These are phyloP conservation scores for Adelognathus sp. DNA, from an alignment of 2,888 invertebrate genomes.

Conservation along the genomic window DNA sequence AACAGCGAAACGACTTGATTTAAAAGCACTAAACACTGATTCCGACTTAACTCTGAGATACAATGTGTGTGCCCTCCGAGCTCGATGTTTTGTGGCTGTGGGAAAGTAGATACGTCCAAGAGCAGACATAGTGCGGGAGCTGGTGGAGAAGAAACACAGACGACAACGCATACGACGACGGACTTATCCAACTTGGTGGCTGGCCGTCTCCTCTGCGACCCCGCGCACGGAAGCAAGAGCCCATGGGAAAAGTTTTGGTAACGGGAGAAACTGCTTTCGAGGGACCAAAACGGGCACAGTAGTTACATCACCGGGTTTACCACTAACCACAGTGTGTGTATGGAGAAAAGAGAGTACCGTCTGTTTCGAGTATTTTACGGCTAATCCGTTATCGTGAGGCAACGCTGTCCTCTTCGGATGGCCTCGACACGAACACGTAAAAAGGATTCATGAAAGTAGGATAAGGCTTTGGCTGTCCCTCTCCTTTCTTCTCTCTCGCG, in stretches of 20 bases:
- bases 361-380: conserved; percentile 56
- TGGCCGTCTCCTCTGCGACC: conserved; percentile 23
- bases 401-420: background rate
- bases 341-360: conserved; percentile 8
- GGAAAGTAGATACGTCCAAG: conserved; percentile 29
- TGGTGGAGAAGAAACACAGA: background rate
- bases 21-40: conserved; percentile 77
- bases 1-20: conserved; percentile 66
- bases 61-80: conserved; percentile 55
- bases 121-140: background rate
- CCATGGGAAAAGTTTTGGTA: conserved; percentile 44
- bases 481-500: too few species aligned
- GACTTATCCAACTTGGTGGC: conserved; percentile 50
- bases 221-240: conserved; percentile 13
- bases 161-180: conserved; percentile 4
- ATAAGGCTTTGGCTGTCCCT: too few species aligned
- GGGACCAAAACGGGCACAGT: background rate
- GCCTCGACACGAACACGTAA: background rate
- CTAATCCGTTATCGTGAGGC: conserved; percentile 41
- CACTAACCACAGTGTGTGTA: background rate
- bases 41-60: conserved; percentile 75
- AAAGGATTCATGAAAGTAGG: conserved; percentile 31
- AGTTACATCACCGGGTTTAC: conserved; percentile 16
- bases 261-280: conserved; percentile 25
- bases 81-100: conserved; percentile 49